Percentiles rank a stretch among this genome's conserved stretches.
Evolutionary conservation across 2,113 vertebrate species (phyloP).

Genomic region (Saccopteryx bilineata): DNA sequence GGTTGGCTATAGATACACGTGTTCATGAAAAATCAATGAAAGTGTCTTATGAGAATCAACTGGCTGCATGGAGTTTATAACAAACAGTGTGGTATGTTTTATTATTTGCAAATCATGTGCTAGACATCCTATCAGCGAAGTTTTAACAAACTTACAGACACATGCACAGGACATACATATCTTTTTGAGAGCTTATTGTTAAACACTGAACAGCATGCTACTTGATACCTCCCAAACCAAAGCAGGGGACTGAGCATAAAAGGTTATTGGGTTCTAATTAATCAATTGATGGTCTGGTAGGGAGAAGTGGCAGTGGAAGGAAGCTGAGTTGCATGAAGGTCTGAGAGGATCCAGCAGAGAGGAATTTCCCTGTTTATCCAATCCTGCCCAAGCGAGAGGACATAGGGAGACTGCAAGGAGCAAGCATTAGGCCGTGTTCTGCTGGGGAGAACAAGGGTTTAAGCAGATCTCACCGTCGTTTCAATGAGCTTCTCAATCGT

Average conservation of each 20-base stretch:
- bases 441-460: background rate
- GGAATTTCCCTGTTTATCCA: background rate
- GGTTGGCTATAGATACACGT: background rate
- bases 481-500: background rate
- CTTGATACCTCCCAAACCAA: background rate
- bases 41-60: background rate
- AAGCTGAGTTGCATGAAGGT: background rate
- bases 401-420: background rate
- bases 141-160: background rate
- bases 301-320: background rate
- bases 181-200: background rate
- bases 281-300: background rate
- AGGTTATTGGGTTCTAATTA: background rate
- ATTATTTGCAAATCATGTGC: background rate
- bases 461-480: background rate
- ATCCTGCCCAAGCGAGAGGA: background rate
- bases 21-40: constrained; percentile 19
- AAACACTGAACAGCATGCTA: background rate
- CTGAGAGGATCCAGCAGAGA: background rate
- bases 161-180: no score
- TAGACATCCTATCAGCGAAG: background rate
- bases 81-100: background rate
- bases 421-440: background rate
- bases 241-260: background rate
- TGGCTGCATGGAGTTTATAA: background rate